Base-by-base conservation (phyloP, 2,113 vertebrate species). In the Rhadina sibilatrix region DNA sequence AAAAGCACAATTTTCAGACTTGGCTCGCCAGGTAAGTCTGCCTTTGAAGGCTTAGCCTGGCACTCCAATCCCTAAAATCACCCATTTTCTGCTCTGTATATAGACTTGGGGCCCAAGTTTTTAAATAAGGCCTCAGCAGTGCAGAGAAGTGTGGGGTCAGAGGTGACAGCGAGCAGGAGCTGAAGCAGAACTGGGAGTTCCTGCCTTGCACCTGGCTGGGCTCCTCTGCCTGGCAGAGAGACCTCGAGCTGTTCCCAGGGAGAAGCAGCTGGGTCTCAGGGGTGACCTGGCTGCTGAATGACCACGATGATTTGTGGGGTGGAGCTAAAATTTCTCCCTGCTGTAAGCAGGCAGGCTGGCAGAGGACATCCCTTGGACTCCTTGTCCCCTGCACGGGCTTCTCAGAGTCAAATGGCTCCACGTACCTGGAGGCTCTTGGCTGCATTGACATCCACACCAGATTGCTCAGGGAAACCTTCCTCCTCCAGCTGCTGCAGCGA, bases 401-500 rank as follows among this genome's bases (percentile, higher is more conserved):
- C 47, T 66, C 18, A 17, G n/a, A 35, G 24, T 47, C 4, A 0
- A 33, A 0, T 5, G 18, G 35, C 53, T 77, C 54, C 65, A 46
- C 47, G 4, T 84, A 97, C 97, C 97, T 96, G 89, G 25, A 89
- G 69, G n/a, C 69, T n/a, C 31, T 53, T 27, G 17, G 33, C 65
- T 52, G 65, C 25, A 10, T 50, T 85, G 44, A 64, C 77, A 42
- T 64, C 56, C 38, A 57, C 37, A 3, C 47, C 4, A 0, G 11
- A 2, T 1, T 61, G 53, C 52, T 84, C 78, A 27, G 54, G 28
- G 27, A 95, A 64, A 25, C 71, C 79, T 38, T 42, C 49, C 52
- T 94, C 88, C 59, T 97, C 94, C 37, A 96, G 94, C 83, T 94
- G 94, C 92, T 97, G 95, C 92, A 95, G 90, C 0, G 76, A 28